These are phyloP conservation scores for Gallinago jamesoni DNA, from an alignment of 2,113 vertebrate genomes.

Conservation along the genomic window DNA sequence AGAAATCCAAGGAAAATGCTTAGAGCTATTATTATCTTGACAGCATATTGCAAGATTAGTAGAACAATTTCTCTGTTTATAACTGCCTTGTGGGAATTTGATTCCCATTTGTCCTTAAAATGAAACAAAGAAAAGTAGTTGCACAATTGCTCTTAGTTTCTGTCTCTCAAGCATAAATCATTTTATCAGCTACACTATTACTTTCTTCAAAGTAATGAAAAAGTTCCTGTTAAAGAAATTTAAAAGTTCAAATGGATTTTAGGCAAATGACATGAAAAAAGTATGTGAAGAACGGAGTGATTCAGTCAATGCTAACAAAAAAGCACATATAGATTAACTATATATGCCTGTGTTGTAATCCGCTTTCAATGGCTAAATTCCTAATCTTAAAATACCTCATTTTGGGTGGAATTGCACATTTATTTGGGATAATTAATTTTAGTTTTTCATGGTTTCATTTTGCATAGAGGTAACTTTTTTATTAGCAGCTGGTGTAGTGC, in stretches of 20 bases:
- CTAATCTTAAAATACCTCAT: neutral
- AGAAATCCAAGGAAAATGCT: slow-evolving; percentile 46
- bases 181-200: neutral
- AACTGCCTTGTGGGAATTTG: slow-evolving; percentile 16
- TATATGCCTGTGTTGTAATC: neutral
- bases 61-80: slow-evolving; percentile 34
- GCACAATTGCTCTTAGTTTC: neutral
- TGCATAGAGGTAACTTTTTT: neutral
- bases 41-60: slow-evolving; percentile 40
- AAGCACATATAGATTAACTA: neutral
- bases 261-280: neutral
- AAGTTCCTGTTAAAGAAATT: neutral
- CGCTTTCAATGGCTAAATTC: neutral
- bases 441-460: neutral
- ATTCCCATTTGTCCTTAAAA: slow-evolving; percentile 52
- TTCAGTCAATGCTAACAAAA: neutral
- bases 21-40: slow-evolving; percentile 40
- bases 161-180: neutral
- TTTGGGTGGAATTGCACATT: neutral
- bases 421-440: neutral
- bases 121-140: slow-evolving; percentile 35
- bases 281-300: neutral
- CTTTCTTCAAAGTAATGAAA: slow-evolving; percentile 1
- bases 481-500: neutral
- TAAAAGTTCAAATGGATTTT: neutral